phyloP scores from a whole-genome alignment of 2,888 invertebrate species.

The Meganola albula region DNA sequence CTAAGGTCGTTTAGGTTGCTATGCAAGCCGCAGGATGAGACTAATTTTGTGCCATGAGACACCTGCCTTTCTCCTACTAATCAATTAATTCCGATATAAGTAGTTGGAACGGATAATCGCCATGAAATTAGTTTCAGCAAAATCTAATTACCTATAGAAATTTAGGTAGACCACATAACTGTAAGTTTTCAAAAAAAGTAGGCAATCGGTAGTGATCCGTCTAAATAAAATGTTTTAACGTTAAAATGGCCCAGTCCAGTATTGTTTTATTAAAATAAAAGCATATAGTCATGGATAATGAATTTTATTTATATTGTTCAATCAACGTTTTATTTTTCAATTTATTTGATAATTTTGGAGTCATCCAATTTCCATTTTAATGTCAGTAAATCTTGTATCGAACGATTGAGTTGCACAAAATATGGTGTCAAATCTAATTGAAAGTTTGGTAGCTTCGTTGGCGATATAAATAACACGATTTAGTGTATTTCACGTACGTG shows the following conservation, averaged over 20 bases:
- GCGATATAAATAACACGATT: constrained; percentile 30
- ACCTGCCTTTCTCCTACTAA: constrained; percentile 28
- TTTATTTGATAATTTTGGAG: too few relatives aligned
- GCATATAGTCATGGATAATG: too few relatives aligned
- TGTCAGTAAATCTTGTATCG: not conserved
- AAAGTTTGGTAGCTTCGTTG: constrained; percentile 17
- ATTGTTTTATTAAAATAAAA: too few relatives aligned
- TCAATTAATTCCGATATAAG: constrained; percentile 18
- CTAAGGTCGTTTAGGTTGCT: constrained; percentile 54
- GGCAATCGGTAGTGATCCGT: too few relatives aligned
- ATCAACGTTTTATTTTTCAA: too few relatives aligned
- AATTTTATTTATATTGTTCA: too few relatives aligned
- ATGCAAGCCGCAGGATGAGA: constrained; percentile 43
- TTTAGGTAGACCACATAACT: too few relatives aligned
- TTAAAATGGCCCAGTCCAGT: too few relatives aligned
- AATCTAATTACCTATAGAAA: too few relatives aligned
- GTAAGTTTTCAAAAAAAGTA: too few relatives aligned
- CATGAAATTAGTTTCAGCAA: constrained; percentile 12
- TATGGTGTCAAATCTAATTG: constrained; percentile 15
- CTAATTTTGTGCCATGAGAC: constrained; percentile 32
- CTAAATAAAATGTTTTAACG: too few relatives aligned
- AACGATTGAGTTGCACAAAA: constrained; percentile 10
- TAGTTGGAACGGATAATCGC: constrained; percentile 18
- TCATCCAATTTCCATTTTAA: not conserved
- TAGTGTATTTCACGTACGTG: constrained; percentile 25